Base-by-base conservation (phyloP, 2,888 invertebrate genomes). In the Esperia sulphurella region DNA sequence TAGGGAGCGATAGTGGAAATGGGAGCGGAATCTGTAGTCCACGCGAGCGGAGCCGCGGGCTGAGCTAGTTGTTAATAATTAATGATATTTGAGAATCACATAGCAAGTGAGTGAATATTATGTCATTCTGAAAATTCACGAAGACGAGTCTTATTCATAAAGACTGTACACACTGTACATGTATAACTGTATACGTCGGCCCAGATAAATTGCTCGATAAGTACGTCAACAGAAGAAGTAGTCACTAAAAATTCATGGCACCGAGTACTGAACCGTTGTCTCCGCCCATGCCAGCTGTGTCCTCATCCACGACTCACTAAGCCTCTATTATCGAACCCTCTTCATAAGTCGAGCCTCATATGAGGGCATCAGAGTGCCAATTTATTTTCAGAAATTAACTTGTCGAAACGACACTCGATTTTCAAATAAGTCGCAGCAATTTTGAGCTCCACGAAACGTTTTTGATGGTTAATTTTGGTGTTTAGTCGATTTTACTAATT, bases 351-450 rank as follows among this genome's bases (percentile, higher is more conserved):
- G 21, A 78, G 72, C 71, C 68, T 71, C 75, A 75, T 79, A 79
- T 78, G 76, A 75, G 72, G 56, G 61, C 65, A 61, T 35, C n/a
- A 58, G 60, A 61, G 69, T 75, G 77, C 79, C 83, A 83, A 86
- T 84, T 87, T 85, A 84, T 83, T 84, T 78, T 80, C 79, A 63
- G 75, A 71, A 87, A 88, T 86, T 83, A 86, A 85, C 83, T 82
- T 83, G 88, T 87, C 83, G 77, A 71, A 68, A 70, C 73, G 75
- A 79, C 77, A 56, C 55, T 51, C 57, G 55, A 54, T 55, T 69
- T 68, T 71, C 67, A 75, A 79, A 77, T 71, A 71, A 74, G 68
- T 67, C 70, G 65, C 64, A 33, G 43, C n/a, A 39, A 43, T 46
- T 37, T 45, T 53, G 44, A 43, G 40, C 43, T 14, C 10, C 13